These are phyloP conservation scores for Puffinus mauretanicus DNA, from an alignment of 2,113 vertebrate genomes.

Conservation along the genomic window DNA sequence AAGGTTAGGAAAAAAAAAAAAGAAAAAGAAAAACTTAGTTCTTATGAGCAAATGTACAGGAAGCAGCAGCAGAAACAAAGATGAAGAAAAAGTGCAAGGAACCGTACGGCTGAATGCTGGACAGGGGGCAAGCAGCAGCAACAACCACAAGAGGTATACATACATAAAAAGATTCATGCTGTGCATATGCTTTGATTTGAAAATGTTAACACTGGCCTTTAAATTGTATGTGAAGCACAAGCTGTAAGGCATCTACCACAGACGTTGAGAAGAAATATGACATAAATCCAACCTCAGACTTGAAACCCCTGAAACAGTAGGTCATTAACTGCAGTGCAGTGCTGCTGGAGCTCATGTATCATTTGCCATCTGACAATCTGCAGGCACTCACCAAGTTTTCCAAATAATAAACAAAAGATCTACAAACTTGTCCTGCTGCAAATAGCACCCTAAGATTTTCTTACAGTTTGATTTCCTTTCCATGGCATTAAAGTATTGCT, in stretches of 20 bases:
- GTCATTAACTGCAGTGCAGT: background rate
- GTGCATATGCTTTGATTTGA: background rate
- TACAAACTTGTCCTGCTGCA: background rate
- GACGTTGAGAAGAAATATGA: fast-evolving
- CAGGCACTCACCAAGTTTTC: background rate
- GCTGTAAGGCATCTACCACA: background rate
- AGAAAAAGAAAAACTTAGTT: background rate
- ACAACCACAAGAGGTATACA: fast-evolving
- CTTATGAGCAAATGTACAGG: background rate
- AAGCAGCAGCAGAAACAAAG: background rate
- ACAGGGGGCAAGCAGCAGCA: background rate
- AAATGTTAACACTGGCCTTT: background rate
- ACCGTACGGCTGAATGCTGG: fast-evolving
- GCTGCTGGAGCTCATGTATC: background rate
- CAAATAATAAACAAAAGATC: background rate
- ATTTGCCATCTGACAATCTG: background rate
- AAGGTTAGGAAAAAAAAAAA: background rate
- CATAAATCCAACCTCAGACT: background rate
- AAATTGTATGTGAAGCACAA: background rate
- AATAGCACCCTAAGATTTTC: background rate
- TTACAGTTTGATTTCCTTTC: background rate
- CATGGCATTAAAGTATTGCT: background rate
- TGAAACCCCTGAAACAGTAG: fast-evolving
- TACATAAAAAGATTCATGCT: background rate
- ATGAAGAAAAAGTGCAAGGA: background rate